Evolutionary conservation across 2,113 vertebrate species (phyloP).

Genomic region (Muntiacus reevesi): DNA sequence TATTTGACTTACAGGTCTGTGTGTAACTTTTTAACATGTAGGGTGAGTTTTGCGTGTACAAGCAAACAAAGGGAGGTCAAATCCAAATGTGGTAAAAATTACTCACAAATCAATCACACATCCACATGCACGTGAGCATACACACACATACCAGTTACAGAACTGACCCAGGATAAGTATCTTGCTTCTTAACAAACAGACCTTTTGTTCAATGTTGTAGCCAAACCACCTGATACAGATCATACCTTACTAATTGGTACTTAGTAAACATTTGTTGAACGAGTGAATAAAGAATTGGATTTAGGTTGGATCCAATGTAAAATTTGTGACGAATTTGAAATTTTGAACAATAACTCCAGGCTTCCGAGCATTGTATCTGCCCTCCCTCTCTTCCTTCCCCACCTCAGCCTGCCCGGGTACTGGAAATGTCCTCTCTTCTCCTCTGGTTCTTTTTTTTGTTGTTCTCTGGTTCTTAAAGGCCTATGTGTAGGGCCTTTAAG

Average conservation of each 20-base stretch:
- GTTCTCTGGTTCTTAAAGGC: background rate
- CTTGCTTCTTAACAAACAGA: background rate
- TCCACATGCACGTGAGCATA: background rate
- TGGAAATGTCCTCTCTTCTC: background rate
- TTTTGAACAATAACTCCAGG: background rate
- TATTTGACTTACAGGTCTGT: background rate
- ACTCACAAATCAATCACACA: background rate
- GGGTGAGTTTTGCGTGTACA: background rate
- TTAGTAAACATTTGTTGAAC: background rate
- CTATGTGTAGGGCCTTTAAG: background rate
- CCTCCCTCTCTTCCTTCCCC: accelerated
- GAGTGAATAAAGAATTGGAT: background rate
- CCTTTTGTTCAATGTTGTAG: background rate
- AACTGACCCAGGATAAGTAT: background rate
- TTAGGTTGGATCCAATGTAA: background rate
- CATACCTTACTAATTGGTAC: background rate
- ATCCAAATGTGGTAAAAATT: background rate
- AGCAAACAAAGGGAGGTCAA: background rate
- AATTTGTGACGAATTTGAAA: background rate
- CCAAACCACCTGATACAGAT: background rate
- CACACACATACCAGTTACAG: background rate
- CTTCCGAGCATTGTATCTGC: background rate
- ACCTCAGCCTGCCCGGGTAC: background rate
- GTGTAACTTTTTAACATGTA: background rate
- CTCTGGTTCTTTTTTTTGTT: background rate